phyloP scores from a whole-genome alignment of 2,888 invertebrate species.

The Scaptomyza caliginosa region DNA sequence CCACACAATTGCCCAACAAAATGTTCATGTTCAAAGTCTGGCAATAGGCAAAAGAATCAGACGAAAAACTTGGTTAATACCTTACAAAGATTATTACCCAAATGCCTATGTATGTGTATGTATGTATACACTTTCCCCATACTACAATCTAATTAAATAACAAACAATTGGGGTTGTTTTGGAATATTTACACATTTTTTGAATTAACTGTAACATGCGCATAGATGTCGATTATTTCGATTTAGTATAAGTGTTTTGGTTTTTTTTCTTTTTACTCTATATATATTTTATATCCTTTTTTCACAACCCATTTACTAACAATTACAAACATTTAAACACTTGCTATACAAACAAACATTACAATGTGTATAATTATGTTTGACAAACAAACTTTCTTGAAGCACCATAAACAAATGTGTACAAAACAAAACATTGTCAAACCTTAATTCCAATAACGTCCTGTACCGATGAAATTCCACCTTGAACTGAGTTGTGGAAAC shows the following conservation, averaged over 20 bases:
- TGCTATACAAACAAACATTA: too few relatives aligned
- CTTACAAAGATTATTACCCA: neutral
- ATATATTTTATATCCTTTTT: neutral
- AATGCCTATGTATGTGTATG: slow-evolving; percentile 6
- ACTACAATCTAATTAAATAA: slow-evolving; percentile 7
- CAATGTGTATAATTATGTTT: too few relatives aligned
- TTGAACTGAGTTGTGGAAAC: slow-evolving; percentile 55
- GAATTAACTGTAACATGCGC: neutral
- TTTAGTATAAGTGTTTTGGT: neutral
- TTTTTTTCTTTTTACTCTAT: neutral
- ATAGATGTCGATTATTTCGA: neutral
- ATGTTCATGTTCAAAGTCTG: slow-evolving; percentile 64
- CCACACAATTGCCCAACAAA: slow-evolving; percentile 79
- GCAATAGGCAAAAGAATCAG: too few relatives aligned
- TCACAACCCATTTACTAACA: neutral
- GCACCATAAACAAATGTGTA: neutral
- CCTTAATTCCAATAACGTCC: slow-evolving; percentile 56
- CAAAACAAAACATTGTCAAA: slow-evolving; percentile 33
- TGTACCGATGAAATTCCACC: slow-evolving; percentile 56
- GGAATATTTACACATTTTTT: neutral
- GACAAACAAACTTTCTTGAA: too few relatives aligned
- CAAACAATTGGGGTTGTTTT: slow-evolving; percentile 29
- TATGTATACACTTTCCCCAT: neutral
- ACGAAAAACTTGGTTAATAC: too few relatives aligned
- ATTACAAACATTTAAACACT: neutral